These are phyloP conservation scores for Megaptera novaeangliae DNA, from an alignment of 2,113 vertebrate genomes.

Conservation along the genomic window DNA sequence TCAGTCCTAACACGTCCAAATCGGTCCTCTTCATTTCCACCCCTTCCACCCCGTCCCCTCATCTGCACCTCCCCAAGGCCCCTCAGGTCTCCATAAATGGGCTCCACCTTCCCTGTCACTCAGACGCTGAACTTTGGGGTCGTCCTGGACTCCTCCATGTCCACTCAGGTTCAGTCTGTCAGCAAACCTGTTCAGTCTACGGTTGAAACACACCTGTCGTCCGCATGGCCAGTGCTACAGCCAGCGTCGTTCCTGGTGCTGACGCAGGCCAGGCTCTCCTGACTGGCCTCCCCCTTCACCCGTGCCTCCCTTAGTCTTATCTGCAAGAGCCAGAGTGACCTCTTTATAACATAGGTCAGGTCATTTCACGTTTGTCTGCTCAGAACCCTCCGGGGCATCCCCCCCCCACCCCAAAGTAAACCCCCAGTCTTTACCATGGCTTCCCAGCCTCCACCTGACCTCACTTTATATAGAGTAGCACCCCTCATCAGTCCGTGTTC, in stretches of 20 bases:
- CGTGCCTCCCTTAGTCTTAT: background rate
- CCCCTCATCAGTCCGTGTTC: background rate
- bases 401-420: background rate
- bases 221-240: fast-evolving
- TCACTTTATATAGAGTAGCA: background rate
- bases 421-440: background rate
- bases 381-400: background rate
- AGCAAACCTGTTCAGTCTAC: background rate
- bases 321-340: background rate
- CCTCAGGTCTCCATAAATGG: background rate
- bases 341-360: background rate
- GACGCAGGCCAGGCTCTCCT: background rate
- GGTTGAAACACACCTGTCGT: background rate
- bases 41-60: background rate
- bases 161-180: background rate
- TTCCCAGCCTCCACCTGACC: background rate
- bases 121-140: background rate
- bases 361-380: background rate
- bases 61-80: background rate
- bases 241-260: background rate
- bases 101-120: background rate
- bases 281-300: background rate
- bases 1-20: background rate
- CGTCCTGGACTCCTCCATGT: background rate
- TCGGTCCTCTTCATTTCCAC: background rate